Evolutionary conservation across 2,113 vertebrate species (phyloP).

Genomic region (Periophthalmodon schlosseri): DNA sequence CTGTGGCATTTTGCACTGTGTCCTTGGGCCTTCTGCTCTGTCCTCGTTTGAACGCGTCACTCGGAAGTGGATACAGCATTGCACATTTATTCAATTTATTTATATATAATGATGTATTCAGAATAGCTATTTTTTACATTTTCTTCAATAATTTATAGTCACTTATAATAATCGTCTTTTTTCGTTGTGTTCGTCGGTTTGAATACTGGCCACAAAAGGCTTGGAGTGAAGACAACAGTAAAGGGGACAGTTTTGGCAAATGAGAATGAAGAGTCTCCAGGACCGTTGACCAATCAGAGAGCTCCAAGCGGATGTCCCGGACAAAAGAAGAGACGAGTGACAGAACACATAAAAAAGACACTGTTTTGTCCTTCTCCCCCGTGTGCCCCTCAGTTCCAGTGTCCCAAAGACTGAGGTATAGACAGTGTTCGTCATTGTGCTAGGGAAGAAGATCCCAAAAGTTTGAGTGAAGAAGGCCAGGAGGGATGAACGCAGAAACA

Average conservation of each 20-base stretch:
- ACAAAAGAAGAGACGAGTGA: slow-evolving; percentile 54
- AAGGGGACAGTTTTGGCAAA: slow-evolving; percentile 80
- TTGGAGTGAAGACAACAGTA: slow-evolving; percentile 79
- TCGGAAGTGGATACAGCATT: slow-evolving; percentile 85
- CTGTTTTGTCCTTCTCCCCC: slow-evolving; percentile 49
- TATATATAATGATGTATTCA: slow-evolving; percentile 72
- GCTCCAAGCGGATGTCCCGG: slow-evolving; percentile 47
- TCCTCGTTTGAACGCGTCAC: slow-evolving; percentile 83
- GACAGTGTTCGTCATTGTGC: slow-evolving; percentile 90
- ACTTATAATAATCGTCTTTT: slow-evolving; percentile 19
- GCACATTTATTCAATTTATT: slow-evolving; percentile 76
- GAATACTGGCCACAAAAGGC: slow-evolving; percentile 69
- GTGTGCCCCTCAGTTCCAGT: slow-evolving; percentile 80
- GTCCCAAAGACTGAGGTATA: slow-evolving; percentile 83
- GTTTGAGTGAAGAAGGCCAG: slow-evolving; percentile 76
- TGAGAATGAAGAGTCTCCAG: slow-evolving; percentile 73
- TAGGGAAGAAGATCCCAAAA: slow-evolving; percentile 84
- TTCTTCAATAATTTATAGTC: slow-evolving; percentile 44
- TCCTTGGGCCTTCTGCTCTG: slow-evolving; percentile 34
- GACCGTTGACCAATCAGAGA: slow-evolving; percentile 39
- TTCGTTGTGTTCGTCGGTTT: slow-evolving; percentile 51
- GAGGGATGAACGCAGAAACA: slow-evolving; percentile 68
- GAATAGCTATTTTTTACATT: slow-evolving; percentile 65
- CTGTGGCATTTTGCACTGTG: slow-evolving; percentile 32
- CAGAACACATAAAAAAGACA: slow-evolving; percentile 52